Evolutionary conservation across 2,113 vertebrate species (phyloP).

Genomic region (Acrocephalus arundinaceus): DNA sequence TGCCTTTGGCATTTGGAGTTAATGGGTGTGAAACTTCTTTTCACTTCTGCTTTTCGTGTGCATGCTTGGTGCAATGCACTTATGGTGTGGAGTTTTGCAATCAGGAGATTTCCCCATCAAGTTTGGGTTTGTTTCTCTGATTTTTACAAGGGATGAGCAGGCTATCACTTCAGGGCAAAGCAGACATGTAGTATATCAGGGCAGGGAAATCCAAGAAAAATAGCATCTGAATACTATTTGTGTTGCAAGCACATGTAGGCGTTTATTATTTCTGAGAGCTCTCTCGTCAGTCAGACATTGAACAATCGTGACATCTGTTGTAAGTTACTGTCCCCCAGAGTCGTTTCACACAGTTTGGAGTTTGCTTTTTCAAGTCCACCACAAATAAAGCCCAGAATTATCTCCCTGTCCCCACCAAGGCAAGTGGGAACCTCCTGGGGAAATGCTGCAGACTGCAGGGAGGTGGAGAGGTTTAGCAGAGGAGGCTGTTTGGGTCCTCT

Average conservation of each 20-base stretch:
- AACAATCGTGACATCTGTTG: constrained; percentile 12
- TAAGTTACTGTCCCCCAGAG: constrained; percentile 22
- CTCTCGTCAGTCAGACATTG: background rate
- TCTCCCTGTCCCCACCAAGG: background rate
- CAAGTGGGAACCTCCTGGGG: background rate
- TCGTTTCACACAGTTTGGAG: background rate
- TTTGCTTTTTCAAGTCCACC: constrained; percentile 18
- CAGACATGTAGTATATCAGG: background rate
- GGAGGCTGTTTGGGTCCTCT: background rate
- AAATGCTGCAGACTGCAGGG: background rate
- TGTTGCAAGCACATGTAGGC: background rate
- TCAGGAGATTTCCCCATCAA: background rate
- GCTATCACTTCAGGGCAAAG: background rate
- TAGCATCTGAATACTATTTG: constrained; percentile 8
- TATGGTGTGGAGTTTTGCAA: background rate
- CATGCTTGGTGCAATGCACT: background rate
- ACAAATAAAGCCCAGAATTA: constrained; percentile 11
- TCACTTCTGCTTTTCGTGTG: background rate
- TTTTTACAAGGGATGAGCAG: background rate
- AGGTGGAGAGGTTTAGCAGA: background rate
- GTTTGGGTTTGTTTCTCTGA: background rate
- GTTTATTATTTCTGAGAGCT: constrained; percentile 48
- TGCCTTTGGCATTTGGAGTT: background rate
- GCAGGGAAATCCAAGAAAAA: constrained; percentile 18
- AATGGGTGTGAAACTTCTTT: background rate